Evolutionary conservation across 2,797 vertebrate species (phyloP), one percentile per base, ranked within the genome.

Genomic region (Protonibea diacanthus): DNA sequence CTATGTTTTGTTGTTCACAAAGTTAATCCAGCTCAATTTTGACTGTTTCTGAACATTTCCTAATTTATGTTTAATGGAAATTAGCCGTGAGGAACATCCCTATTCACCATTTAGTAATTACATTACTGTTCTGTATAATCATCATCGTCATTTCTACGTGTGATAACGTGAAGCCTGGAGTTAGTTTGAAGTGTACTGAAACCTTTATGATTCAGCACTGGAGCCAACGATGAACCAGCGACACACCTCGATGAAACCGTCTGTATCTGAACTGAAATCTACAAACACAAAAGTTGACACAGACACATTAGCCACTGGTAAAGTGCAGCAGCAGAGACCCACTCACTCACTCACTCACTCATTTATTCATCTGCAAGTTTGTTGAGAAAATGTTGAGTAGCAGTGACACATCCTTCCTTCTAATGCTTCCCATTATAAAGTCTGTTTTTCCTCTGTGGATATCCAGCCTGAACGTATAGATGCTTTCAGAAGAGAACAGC

Each of bases 401-500:
- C 53, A 29, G 21, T 15, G 17, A n/a, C 17, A 10, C n/a, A 25
- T 56, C 21, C 3, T 33, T 23, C 33, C 8, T 9, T 38, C 8
- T 38, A 38, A 38, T 38, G 33, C 2, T 38, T 9, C 8, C 33
- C 2, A 38, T 38, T 38, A 33, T 33, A 9, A 38, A 38, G 33
- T 38, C 33, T n/a, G 13, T 23, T 33, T 38, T 42, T 29, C 9
- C 23, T 52, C 25, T 53, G 42, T 71, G 42, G 58, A 44, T 48
- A 21, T 38, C 48, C 29, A 58, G 8, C 2, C 9, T 44, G 6
- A 29, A 58, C 13, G 21, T 38, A 25, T 7, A 58, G 62, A 63
- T 44, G 53, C 55, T 55, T 63, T 59, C 59, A 81, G 52, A 42
- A 70, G 18, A 42, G 60, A 71, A 68, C 51, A 47, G 56, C 52